Evolutionary conservation across 1,140 invertebrate genomes (phyloP), one percentile per base, ranked within the genome.

Genomic region (Arctopsyche grandis): DNA sequence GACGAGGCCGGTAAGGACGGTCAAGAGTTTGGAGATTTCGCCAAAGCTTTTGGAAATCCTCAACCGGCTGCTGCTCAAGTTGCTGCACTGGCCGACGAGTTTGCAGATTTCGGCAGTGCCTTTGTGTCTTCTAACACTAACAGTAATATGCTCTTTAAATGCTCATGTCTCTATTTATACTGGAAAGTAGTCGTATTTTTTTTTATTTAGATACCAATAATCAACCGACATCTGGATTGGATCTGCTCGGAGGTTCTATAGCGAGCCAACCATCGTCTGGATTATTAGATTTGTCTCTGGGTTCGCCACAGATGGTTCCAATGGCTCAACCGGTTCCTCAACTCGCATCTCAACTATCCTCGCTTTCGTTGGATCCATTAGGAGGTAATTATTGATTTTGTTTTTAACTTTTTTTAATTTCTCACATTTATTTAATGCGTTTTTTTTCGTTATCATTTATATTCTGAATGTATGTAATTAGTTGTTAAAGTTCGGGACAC

Each of bases 1-100:
- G 86, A 85, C 14, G 87, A 88, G 86, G 9, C 22, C 9, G 83
- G 85, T 69, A 89, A 87, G 69, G 82, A 84, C 9, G 86, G 84
- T 58, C 85, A 88, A 58, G 93, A 95, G 63, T 96, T 96, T 86
- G 94, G 94, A 0, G 94, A 96, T 86, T 97, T 97, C 86, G 88
- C 92, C 19, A 90, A 91, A 77, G 95, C 93, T 9, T 95, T 95
- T 84, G 88, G 87, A 0, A 21, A 83, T 56, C 66, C 79, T 19
- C 43, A 80, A 73, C 26, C 21, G 56, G 78, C 26, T 44, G 77
- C 78, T 79, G 75, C 82, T 83, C 81, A 84, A 29, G 44, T 83
- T 46, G 81, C 48, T 56, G 88, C 85, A 77, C 81, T 82, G 78
- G 84, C 88, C 77, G 90, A 92, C 75, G 91, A 92, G 80, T 95